Evolutionary conservation across 1,140 invertebrate genomes (phyloP).

Genomic region (Telenomus remus): DNA sequence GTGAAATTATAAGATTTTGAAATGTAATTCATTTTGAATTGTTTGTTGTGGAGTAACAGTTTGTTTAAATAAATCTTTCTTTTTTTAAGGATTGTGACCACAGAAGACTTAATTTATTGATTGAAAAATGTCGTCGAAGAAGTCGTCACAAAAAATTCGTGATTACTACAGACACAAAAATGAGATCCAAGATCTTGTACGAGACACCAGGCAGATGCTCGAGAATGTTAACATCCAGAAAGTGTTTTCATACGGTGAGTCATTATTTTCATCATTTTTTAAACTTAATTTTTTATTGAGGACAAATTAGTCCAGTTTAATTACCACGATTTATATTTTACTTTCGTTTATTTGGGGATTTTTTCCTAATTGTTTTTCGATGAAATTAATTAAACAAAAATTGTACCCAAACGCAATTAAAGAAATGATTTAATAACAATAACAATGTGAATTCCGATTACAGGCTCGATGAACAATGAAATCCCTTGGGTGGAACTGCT

Average conservation of each 20-base stretch:
- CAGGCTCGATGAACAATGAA: neutral
- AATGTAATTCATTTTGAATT: too few relatives aligned
- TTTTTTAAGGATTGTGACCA: neutral
- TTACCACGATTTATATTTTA: neutral
- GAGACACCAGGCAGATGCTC: conserved; percentile 80
- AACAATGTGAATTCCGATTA: too few relatives aligned
- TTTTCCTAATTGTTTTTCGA: too few relatives aligned
- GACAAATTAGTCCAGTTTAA: neutral
- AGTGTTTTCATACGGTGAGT: conserved; percentile 79
- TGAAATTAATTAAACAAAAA: too few relatives aligned
- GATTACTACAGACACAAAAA: conserved; percentile 74
- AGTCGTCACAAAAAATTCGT: conserved; percentile 75
- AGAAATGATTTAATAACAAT: too few relatives aligned
- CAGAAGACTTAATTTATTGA: neutral
- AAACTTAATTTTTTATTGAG: neutral
- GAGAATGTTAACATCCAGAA: conserved; percentile 79
- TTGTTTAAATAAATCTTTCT: neutral
- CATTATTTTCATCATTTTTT: neutral
- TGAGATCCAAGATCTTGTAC: conserved; percentile 77
- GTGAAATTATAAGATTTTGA: too few relatives aligned
- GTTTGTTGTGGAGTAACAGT: neutral
- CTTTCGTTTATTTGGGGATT: too few relatives aligned
- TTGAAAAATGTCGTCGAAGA: conserved; percentile 64
- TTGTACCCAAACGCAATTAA: too few relatives aligned
- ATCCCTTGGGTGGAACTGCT: conserved; percentile 68